Base-by-base conservation (phyloP, 2,113 vertebrate genomes). In the Clarias gariepinus region DNA sequence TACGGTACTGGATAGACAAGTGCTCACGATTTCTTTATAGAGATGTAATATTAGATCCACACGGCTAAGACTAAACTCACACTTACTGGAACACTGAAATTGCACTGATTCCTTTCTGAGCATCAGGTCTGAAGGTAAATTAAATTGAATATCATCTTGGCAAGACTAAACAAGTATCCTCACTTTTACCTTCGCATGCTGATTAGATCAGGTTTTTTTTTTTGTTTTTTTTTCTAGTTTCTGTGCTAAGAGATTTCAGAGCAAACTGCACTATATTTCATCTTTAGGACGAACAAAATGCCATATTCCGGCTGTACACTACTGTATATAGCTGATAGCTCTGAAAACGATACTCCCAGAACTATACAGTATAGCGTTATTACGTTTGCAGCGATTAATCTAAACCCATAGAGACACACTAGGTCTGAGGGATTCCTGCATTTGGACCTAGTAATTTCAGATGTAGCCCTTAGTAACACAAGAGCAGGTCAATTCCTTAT, bases 91-190 rank as follows among this genome's bases (percentile, higher is more conserved):
- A 55, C 63, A 58, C 9, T 80, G 41, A 33, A 81, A n/a, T 7
- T 61, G 64, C 33, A 60, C 63, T 71, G 41, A 41, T 84, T 61
- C 71, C 57, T 61, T 41, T 85, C 21, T 76, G n/a, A 84, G 52
- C 53, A 16, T 84, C 81, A 68, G 47, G 41, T 71, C 63, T 83
- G 28, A 55, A 63, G 11, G 15, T 8, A 85, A 85, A 85, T 77
- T 55, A 13, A 52, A 85, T 9, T 71, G 28, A 77, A 30, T 53
- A 78, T 85, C 16, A 53, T 36, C 11, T 33, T 53, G 58, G 73
- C 71, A 64, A 66, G 83, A 36, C 71, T 77, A 57, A 63, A 77
- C 36, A 8, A 60, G 71, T 53, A 73, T 76, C 55, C 4, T 63
- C 12, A 61, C 13, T 10, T 25, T 28, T 61, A 16, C 18, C 28